Base-by-base conservation (phyloP, 1,140 invertebrate genomes). In the Bombus cullumanus region DNA sequence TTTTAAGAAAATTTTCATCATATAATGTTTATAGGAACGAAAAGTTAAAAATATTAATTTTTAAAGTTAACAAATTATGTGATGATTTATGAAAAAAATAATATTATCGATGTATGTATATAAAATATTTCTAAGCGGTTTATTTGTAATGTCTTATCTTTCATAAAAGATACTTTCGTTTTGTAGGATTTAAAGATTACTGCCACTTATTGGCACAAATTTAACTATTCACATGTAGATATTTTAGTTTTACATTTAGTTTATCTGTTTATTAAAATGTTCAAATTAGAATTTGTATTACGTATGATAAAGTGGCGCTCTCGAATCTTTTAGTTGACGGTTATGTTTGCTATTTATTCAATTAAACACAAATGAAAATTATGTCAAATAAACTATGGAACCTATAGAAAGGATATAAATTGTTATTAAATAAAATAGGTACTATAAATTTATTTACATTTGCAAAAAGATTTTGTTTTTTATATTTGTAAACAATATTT, bases 161-260 rank as follows among this genome's bases (percentile, higher is more conserved):
- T 71, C 10, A 10, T 28, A 41, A 71, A 41, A 71, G 5, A 25
- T 68, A 39, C 9, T 39, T 84, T 37, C 37, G n/a, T 77, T 59
- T 78, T 62, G 39, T 62, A 37, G 12, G 1, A 53, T 59, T 5
- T 28, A 62, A 62, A 25, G 18, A 57, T 34, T 64, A 64, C 34
- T 69, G 2, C 25, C 4, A 71, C 22, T 18, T 39, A 31, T 83
- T 78, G 31, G 28, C 64, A 79, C 3, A 12, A 86, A 74, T 81
- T 66, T 75, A 81, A 87, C 72, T 69, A 41, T 64, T 64, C 13
- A 3, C 5, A 18, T 53, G 47, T 83, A 66, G 15, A 39, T 73
- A 41, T 31, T 18, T 5, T 25, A 22, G 9, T 22, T 47, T 64
- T 39, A 68, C 3, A 47, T 31, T 72, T 66, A 34, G 12, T 39